Conservation (phyloP, 2,113 vertebrate genomes). For the Lepus europaeus region DNA sequence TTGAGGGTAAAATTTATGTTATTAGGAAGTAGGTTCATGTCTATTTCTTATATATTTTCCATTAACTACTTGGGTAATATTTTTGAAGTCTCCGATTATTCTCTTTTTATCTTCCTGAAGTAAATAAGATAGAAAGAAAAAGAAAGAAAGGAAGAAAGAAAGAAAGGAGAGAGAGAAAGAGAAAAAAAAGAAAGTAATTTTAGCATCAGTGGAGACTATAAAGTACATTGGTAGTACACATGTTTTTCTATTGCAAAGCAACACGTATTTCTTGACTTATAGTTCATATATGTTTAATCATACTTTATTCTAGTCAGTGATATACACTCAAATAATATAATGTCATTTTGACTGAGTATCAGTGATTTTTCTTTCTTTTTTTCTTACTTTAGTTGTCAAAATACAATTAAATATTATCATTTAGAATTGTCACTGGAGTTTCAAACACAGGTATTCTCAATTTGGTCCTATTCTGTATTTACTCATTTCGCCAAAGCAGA, state of each 20-base stretch:
- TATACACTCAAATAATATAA: slow-evolving; percentile 45
- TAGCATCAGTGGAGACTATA: not conserved
- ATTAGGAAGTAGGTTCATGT: not conserved
- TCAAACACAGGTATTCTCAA: not conserved
- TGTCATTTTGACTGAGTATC: slow-evolving; percentile 3
- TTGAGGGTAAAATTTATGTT: slow-evolving; percentile 36
- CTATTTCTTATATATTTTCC: not conserved
- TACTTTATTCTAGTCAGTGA: not conserved
- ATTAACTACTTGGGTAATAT: not conserved
- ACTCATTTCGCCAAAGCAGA: not conserved
- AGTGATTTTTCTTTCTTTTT: slow-evolving; percentile 38
- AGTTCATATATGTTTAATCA: slow-evolving; percentile 34
- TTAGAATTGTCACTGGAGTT: slow-evolving; percentile 46
- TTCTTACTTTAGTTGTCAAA: slow-evolving; percentile 44
- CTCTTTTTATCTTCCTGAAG: not conserved
- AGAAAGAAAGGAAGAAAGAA: no score
- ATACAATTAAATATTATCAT: slow-evolving; percentile 19
- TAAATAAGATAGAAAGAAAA: not conserved
- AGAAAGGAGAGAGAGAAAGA: no score
- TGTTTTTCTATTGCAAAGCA: not conserved
- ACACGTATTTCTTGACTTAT: slow-evolving; percentile 1
- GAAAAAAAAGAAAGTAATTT: not conserved
- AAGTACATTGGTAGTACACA: no score
- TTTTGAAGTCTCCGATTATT: not conserved
- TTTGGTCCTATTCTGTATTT: not conserved